These are phyloP conservation scores for Eilema depressum DNA, from an alignment of 2,888 invertebrate genomes.

Conservation along the genomic window DNA sequence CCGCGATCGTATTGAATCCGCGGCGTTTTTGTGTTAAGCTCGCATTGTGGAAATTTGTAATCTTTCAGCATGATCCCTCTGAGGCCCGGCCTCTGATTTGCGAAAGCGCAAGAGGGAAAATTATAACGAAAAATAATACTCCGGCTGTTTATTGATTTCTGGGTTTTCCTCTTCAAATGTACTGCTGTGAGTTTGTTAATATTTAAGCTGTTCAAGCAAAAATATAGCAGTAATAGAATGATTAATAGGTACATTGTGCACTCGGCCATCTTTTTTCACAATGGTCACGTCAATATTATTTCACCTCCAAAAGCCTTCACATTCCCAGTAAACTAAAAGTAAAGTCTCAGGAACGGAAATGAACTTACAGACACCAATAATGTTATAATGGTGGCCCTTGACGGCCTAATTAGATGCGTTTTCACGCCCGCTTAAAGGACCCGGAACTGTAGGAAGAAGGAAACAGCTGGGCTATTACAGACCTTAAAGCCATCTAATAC, in stretches of 20 bases:
- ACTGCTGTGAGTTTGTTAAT: neutral
- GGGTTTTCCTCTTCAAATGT: neutral
- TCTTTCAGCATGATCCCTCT: constrained; percentile 38
- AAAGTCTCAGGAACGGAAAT: too few species aligned
- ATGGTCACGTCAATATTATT: too few species aligned
- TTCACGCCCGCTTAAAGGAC: too few species aligned
- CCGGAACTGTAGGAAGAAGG: too few species aligned
- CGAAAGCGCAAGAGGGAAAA: constrained; percentile 6
- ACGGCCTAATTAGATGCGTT: too few species aligned
- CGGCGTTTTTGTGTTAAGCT: constrained; percentile 23
- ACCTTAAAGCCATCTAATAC: neutral
- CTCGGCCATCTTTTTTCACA: too few species aligned
- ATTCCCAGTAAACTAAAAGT: too few species aligned
- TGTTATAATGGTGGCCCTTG: too few species aligned
- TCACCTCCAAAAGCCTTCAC: too few species aligned
- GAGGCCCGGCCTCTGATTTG: constrained; percentile 20
- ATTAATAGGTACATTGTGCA: neutral
- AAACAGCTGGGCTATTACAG: too few species aligned
- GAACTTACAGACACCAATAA: too few species aligned
- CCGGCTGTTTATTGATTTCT: constrained; percentile 6
- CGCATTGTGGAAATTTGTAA: constrained; percentile 47
- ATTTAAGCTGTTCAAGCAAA: neutral
- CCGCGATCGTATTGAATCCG: constrained; percentile 23
- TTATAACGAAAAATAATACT: constrained; percentile 11
- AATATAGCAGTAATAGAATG: neutral